A percentile compares a stretch with the other conserved stretches of the same genome.
These are phyloP conservation scores for Scrobipalpa atriplicella DNA, from an alignment of 2,888 invertebrate genomes.

Conservation along the genomic window DNA sequence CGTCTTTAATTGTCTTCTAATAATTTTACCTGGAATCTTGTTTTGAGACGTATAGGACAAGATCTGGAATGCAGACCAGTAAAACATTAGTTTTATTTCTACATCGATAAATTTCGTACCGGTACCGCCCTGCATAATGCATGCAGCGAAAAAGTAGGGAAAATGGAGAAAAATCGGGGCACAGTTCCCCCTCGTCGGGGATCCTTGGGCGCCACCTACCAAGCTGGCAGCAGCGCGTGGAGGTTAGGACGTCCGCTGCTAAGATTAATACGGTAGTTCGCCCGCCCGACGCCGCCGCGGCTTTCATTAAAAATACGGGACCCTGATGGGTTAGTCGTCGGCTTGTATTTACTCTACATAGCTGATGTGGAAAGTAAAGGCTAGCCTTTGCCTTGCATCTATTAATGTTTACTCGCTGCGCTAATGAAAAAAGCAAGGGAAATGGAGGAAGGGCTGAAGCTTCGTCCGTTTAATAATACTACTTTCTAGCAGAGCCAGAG, in stretches of 20 bases:
- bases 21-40: not conserved
- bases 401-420: constrained; percentile 13
- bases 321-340: constrained; percentile 58
- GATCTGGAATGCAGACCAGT: constrained; percentile 30
- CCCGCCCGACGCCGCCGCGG: constrained; percentile 70
- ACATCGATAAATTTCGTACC: constrained; percentile 70
- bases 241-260: constrained; percentile 61
- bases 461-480: not conserved
- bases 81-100: constrained; percentile 66
- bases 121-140: constrained; percentile 73
- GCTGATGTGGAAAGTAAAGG: constrained; percentile 18
- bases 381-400: constrained; percentile 17
- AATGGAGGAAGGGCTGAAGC: not conserved
- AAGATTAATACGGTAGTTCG: constrained; percentile 79
- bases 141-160: constrained; percentile 66
- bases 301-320: constrained; percentile 77
- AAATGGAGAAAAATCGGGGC: constrained; percentile 68
- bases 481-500: not conserved
- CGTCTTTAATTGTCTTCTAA: constrained; percentile 7
- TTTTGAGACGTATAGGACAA: not conserved
- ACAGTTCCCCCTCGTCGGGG: constrained; percentile 64
- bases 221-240: constrained; percentile 69
- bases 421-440: constrained; percentile 8
- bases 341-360: constrained; percentile 43
- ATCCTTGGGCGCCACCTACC: constrained; percentile 72